Evolutionary conservation across 1,140 invertebrate genomes (phyloP).

Genomic region (Trypoxylus dichotomus): DNA sequence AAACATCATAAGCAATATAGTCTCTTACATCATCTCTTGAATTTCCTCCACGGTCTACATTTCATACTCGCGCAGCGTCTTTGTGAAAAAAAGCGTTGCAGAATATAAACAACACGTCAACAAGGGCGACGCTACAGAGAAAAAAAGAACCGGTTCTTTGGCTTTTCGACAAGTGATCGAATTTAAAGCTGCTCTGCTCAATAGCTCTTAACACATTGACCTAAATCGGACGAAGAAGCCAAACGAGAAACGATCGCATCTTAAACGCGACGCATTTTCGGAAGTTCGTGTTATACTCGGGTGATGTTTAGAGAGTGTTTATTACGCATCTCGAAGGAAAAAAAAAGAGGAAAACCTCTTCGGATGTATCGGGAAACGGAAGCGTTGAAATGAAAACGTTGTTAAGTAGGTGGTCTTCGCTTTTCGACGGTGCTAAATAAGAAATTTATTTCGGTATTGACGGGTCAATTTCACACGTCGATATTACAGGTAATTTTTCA

Average conservation of each 20-base stretch:
- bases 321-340: background rate
- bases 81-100: background rate
- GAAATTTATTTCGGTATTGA: too few species aligned
- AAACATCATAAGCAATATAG: background rate
- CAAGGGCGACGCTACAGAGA: background rate
- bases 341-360: background rate
- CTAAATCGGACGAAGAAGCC: background rate
- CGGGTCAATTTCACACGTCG: too few species aligned
- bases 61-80: background rate
- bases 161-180: background rate
- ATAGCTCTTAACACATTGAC: constrained; percentile 3
- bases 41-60: background rate
- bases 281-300: too few species aligned
- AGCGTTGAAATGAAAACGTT: too few species aligned
- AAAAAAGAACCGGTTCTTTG: background rate
- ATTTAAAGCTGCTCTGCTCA: background rate
- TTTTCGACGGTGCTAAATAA: too few species aligned
- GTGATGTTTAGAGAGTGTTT: background rate
- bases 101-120: background rate
- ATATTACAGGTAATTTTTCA: too few species aligned
- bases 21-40: background rate
- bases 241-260: background rate
- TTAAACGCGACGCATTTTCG: background rate
- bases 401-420: too few species aligned
- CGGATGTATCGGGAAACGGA: too few species aligned